Evolutionary conservation across 1,140 invertebrate genomes (phyloP).

Genomic region (Drosophila tropicalis): DNA sequence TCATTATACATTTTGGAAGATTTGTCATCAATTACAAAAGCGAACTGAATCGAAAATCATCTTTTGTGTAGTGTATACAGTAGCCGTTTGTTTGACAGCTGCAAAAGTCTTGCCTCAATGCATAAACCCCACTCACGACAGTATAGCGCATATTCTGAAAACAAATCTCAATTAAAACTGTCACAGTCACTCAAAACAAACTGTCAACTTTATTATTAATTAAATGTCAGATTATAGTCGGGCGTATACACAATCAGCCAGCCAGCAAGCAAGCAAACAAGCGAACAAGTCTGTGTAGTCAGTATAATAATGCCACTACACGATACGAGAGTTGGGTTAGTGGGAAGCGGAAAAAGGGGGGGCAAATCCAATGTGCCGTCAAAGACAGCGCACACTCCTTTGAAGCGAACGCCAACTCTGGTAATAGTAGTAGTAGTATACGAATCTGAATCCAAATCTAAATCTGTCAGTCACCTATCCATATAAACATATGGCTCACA

Average conservation of each 20-base stretch:
- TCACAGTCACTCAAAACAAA: slow-evolving; percentile 81
- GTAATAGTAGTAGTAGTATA: not conserved
- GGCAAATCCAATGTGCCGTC: slow-evolving; percentile 55
- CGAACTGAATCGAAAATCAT: not conserved
- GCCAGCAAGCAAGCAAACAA: not conserved
- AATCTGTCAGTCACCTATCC: slow-evolving; percentile 56
- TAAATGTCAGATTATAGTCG: slow-evolving; percentile 82
- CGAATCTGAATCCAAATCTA: slow-evolving; percentile 56
- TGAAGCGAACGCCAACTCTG: slow-evolving; percentile 51
- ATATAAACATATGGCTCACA: slow-evolving; percentile 42
- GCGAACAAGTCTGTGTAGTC: not conserved
- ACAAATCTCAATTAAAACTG: slow-evolving; percentile 82
- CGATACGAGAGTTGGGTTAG: not conserved
- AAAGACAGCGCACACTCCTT: slow-evolving; percentile 70
- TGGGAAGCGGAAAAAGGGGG: not conserved
- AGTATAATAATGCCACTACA: slow-evolving; percentile 13
- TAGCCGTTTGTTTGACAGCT: slow-evolving; percentile 17
- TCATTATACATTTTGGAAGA: not conserved
- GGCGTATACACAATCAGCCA: slow-evolving; percentile 47
- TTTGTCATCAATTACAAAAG: not conserved
- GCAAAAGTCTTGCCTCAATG: not conserved
- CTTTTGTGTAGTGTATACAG: slow-evolving; percentile 9
- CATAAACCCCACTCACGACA: slow-evolving; percentile 33
- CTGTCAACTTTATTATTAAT: slow-evolving; percentile 82
- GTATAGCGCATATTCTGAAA: slow-evolving; percentile 51